Percentiles rank a stretch among this genome's conserved stretches.
Conservation (phyloP, 2,888 invertebrate species). For the Megastigmus dorsalis region DNA sequence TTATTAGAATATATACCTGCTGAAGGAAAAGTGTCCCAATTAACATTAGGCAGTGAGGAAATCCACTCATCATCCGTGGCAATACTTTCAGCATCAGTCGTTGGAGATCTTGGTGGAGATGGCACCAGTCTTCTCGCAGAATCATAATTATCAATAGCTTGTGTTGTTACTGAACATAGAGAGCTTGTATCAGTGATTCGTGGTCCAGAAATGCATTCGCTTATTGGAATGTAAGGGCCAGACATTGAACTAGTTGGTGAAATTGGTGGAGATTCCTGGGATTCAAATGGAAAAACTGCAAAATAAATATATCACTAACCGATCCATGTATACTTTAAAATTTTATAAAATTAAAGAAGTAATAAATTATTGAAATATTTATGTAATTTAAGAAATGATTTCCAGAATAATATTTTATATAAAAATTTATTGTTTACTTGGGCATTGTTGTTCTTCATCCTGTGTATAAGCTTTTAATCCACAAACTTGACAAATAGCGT, state of each 20-base stretch:
- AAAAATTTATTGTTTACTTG: slow-evolving; percentile 62
- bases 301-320: slow-evolving; percentile 17
- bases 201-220: slow-evolving; percentile 92
- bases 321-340: slow-evolving; percentile 3
- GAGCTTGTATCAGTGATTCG: slow-evolving; percentile 74
- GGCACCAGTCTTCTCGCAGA: slow-evolving; percentile 67
- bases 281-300: slow-evolving; percentile 70
- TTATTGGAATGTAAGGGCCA: slow-evolving; percentile 93
- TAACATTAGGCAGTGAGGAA: slow-evolving; percentile 76
- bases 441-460: slow-evolving; percentile 74
- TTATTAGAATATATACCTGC: slow-evolving; percentile 58
- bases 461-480: slow-evolving; percentile 85
- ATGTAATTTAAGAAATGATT: slow-evolving; percentile 40
- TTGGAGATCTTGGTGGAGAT: slow-evolving; percentile 78
- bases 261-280: slow-evolving; percentile 79
- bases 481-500: slow-evolving; percentile 94
- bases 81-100: slow-evolving; percentile 81
- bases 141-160: slow-evolving; percentile 69
- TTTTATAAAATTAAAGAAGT: slow-evolving; percentile 4
- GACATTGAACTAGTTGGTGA: slow-evolving; percentile 80
- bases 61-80: slow-evolving; percentile 83
- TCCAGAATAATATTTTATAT: background rate
- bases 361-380: background rate
- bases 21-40: slow-evolving; percentile 75
- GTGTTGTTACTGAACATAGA: slow-evolving; percentile 65